These are phyloP conservation scores for Aphidoletes aphidimyza DNA, from an alignment of 2,888 invertebrate genomes.

Conservation along the genomic window DNA sequence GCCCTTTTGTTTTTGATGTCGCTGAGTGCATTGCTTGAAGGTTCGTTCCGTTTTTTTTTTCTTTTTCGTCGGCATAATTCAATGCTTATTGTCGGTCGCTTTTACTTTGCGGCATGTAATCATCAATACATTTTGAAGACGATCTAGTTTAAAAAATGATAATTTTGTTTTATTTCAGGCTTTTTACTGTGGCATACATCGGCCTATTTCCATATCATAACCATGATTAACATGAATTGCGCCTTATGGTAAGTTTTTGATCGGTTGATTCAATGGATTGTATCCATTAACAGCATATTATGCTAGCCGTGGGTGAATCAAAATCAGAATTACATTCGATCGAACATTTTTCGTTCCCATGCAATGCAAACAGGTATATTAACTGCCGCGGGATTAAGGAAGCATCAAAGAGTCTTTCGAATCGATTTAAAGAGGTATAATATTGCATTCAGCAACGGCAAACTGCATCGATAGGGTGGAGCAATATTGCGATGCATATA, in stretches of 20 bases:
- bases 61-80: background rate
- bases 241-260: constrained; percentile 70
- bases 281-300: background rate
- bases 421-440: constrained; percentile 68
- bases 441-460: too few species aligned
- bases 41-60: constrained; percentile 55
- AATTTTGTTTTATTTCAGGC: constrained; percentile 62
- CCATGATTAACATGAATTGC: constrained; percentile 79
- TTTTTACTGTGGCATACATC: constrained; percentile 73
- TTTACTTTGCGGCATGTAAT: background rate
- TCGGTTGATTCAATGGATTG: too few species aligned
- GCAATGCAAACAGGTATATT: constrained; percentile 66
- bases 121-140: background rate
- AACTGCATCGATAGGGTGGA: background rate
- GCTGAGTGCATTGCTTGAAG: constrained; percentile 71
- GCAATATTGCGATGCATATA: constrained; percentile 11
- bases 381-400: constrained; percentile 75
- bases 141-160: constrained; percentile 4
- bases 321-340: too few species aligned
- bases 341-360: background rate
- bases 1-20: constrained; percentile 72
- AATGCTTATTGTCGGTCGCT: background rate
- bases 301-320: too few species aligned
- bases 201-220: constrained; percentile 72
- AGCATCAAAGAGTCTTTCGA: constrained; percentile 70